phyloP scores from a whole-genome alignment of 2,113 vertebrate species.

The Kobus ellipsiprymnus region DNA sequence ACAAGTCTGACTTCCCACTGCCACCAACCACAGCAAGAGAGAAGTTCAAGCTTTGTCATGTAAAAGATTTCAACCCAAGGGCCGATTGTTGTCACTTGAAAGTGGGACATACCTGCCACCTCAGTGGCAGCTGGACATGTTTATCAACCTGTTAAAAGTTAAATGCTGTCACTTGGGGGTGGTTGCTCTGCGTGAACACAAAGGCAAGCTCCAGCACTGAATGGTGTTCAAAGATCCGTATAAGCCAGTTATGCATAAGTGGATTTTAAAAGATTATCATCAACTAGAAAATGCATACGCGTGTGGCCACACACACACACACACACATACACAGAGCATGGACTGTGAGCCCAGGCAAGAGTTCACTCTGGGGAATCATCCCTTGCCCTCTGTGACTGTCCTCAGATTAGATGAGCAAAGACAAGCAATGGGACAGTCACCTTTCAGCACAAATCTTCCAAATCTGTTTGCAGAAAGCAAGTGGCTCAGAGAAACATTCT shows the following conservation, averaged over 20 bases:
- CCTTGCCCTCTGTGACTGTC: neutral
- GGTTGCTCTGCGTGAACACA: neutral
- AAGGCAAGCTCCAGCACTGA: neutral
- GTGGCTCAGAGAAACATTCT: neutral
- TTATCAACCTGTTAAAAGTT: constrained; percentile 39
- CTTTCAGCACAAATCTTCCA: neutral
- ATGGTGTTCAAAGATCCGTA: neutral
- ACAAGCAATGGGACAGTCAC: neutral
- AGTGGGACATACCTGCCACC: neutral
- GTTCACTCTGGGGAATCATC: neutral
- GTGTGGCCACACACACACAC: neutral
- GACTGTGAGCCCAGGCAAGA: neutral
- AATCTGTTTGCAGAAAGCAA: constrained; percentile 2
- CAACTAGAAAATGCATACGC: neutral
- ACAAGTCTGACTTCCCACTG: neutral
- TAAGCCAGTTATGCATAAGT: constrained; percentile 57
- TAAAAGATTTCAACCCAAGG: neutral
- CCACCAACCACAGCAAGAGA: neutral
- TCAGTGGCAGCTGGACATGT: neutral
- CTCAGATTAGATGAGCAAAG: constrained; percentile 2
- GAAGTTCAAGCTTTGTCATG: neutral
- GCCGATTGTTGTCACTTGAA: neutral
- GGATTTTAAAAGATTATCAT: constrained; percentile 55
- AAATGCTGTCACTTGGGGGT: constrained; percentile 11
- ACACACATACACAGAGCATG: neutral